Evolutionary conservation across 2,797 vertebrate genomes (phyloP), one percentile per base, ranked within the genome.

Genomic region (Amazona finschi): DNA sequence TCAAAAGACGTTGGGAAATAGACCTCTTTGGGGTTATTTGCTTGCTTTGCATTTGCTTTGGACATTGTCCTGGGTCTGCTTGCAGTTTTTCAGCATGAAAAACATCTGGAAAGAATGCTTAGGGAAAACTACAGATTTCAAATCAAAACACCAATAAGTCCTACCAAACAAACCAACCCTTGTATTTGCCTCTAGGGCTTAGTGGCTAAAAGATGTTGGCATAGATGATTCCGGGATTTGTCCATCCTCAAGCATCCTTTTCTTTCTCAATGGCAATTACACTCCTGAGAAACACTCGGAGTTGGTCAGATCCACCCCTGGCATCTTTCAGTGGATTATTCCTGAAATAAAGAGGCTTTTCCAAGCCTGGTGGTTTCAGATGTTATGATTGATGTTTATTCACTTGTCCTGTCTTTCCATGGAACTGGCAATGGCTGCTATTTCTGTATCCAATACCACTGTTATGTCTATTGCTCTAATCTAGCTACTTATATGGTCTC

Each of bases 271-370:
- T 30, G 53, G 41, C 61, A 94, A 16, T 82, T 86, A 55, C 19
- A 75, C 46, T 78, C 71, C 88, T 75, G 67, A 91, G 88, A 89
- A 94, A 87, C 71, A 69, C 30, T 80, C 46, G 46, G 65, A 89
- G 52, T 43, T 85, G 69, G 65, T 74, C 74, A 77, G 61, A 85
- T 71, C 58, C 65, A 79, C n/a, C 50, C 70, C 53, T 90, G 90
- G 70, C 89, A 83, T 70, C 69, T 80, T 94, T 78, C 53, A 55
- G 78, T 49, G 65, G 39, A 83, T 90, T 87, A 90, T 93, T 95
- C 90, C 86, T 95, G 85, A 95, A 95, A 87, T 85, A 93, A 94
- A 92, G 78, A 87, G 89, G 65, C 75, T 94, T 90, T 95, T 95
- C 93, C 94, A 90, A 89, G 93, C 53, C 81, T 90, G 43, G 52